Percentiles rank a stretch among this genome's conserved stretches.
phyloP scores from a whole-genome alignment of 2,888 invertebrate genomes.

The Allolobophora icterica region DNA sequence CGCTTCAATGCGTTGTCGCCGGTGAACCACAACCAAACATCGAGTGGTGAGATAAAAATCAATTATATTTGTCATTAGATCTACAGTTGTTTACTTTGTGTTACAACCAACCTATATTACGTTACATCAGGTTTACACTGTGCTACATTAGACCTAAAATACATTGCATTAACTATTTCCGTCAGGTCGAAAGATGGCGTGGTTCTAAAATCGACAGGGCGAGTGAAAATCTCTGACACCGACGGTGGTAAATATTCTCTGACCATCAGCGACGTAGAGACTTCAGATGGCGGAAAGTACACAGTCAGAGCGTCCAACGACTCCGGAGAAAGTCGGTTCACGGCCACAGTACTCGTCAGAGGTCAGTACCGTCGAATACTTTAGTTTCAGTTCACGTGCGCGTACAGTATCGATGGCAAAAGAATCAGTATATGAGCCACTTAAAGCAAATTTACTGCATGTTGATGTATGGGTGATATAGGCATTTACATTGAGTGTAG shows the following conservation, averaged over 20 bases:
- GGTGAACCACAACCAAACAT: slow-evolving; percentile 31
- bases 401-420: no score
- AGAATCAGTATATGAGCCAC: no score
- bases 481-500: no score
- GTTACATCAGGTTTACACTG: background rate
- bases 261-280: background rate
- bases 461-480: no score
- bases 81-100: no score
- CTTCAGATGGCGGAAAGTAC: slow-evolving; percentile 29
- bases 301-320: slow-evolving; percentile 26
- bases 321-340: slow-evolving; percentile 31
- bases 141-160: background rate
- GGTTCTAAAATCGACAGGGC: background rate
- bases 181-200: slow-evolving; percentile 17
- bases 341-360: slow-evolving; percentile 30
- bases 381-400: background rate
- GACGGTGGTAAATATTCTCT: slow-evolving; percentile 12
- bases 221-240: background rate
- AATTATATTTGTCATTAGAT: no score
- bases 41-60: background rate
- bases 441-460: no score
- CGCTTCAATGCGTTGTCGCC: slow-evolving; percentile 23
- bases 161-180: background rate
- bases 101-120: background rate
- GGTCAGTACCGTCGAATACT: background rate